These are phyloP conservation scores for Macrotus californicus DNA, from an alignment of 2,113 vertebrate genomes.

Conservation along the genomic window DNA sequence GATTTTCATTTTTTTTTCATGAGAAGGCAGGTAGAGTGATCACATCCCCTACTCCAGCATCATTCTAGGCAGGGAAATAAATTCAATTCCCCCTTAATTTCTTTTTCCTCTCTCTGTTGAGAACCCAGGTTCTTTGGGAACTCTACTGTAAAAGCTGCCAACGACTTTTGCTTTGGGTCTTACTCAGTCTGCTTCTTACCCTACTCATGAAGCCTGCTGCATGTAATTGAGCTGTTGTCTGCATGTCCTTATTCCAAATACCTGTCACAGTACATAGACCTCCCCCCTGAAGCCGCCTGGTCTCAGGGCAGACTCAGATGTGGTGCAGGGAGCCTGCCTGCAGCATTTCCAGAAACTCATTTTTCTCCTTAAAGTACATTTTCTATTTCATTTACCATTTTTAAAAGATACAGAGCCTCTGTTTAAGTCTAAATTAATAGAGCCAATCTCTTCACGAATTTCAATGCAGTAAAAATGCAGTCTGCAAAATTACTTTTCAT, in stretches of 20 bases:
- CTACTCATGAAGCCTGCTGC: background rate
- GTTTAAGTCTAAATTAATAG: conserved; percentile 76
- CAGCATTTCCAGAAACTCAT: conserved; percentile 51
- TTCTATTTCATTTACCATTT: conserved; percentile 71
- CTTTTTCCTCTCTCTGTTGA: background rate
- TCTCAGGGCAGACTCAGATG: conserved; percentile 24
- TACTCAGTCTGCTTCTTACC: background rate
- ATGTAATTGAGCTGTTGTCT: background rate
- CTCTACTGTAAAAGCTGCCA: background rate
- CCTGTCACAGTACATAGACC: conserved; percentile 13
- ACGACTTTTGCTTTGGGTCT: background rate
- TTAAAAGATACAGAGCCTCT: conserved; percentile 58
- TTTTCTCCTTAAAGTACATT: conserved; percentile 56
- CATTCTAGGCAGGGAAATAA: background rate
- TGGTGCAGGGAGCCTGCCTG: conserved; percentile 17
- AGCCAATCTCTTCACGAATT: conserved; percentile 68
- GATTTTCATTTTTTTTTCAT: background rate
- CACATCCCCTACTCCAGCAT: background rate
- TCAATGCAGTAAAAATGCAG: conserved; percentile 59
- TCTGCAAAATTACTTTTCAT: conserved; percentile 74
- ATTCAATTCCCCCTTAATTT: background rate
- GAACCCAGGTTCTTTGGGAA: conserved; percentile 5
- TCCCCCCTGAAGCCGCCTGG: background rate
- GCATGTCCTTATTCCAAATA: background rate
- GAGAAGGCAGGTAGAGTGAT: background rate